A percentile compares a stretch with the other conserved stretches of the same genome.
phyloP scores from a whole-genome alignment of 2,888 invertebrate genomes.

The Plagodis dolabraria region DNA sequence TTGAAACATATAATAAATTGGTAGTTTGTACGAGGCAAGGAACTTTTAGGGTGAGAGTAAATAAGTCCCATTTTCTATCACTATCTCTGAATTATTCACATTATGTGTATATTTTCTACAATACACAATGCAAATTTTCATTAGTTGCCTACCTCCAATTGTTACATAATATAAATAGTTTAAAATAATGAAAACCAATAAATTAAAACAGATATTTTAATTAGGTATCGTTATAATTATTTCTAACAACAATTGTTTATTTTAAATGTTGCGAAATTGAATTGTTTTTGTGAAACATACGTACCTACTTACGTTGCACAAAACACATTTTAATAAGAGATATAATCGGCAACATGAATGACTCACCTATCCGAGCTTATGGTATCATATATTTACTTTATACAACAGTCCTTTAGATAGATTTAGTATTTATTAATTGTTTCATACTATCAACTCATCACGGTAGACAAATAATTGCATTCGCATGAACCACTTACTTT shows the following conservation, averaged over 20 bases:
- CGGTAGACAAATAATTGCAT: slow-evolving; percentile 72
- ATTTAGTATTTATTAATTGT: slow-evolving; percentile 54
- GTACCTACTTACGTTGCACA: slow-evolving; percentile 21
- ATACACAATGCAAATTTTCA: not conserved
- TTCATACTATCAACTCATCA: slow-evolving; percentile 60
- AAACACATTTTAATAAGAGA: slow-evolving; percentile 22
- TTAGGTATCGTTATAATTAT: slow-evolving; percentile 2
- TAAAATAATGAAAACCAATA: too few species aligned
- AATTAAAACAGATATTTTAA: too few species aligned
- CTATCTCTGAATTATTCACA: not conserved
- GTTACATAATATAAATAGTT: too few species aligned
- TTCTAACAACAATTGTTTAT: slow-evolving; percentile 5
- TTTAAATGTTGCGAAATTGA: slow-evolving; percentile 63
- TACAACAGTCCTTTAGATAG: slow-evolving; percentile 45
- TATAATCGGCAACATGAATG: slow-evolving; percentile 20
- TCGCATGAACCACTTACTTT: slow-evolving; percentile 70
- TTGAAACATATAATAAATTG: slow-evolving; percentile 49
- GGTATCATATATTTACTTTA: slow-evolving; percentile 6
- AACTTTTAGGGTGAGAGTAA: slow-evolving; percentile 21
- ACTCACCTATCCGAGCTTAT: slow-evolving; percentile 24
- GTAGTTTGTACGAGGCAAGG: slow-evolving; percentile 50
- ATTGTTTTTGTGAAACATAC: slow-evolving; percentile 55
- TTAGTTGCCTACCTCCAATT: too few species aligned
- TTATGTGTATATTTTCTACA: slow-evolving; percentile 6
- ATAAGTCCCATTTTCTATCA: slow-evolving; percentile 14